Percentiles rank a stretch among this genome's conserved stretches.
These are phyloP conservation scores for Phyllostomus discolor DNA, from an alignment of 2,113 vertebrate genomes.

Conservation along the genomic window DNA sequence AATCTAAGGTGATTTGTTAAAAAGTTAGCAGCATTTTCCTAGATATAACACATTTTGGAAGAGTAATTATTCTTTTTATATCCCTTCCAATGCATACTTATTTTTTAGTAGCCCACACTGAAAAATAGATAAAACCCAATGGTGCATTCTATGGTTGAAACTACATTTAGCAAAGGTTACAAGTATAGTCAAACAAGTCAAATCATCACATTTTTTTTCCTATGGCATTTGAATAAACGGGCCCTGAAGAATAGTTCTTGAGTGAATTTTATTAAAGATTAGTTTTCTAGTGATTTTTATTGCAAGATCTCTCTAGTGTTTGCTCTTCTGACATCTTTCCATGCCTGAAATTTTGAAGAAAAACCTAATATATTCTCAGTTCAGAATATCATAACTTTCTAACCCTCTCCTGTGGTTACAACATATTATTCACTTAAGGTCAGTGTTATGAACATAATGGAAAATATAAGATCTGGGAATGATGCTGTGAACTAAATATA, in stretches of 20 bases:
- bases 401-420: conserved; percentile 51
- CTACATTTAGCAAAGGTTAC: conserved; percentile 40
- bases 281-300: conserved; percentile 40
- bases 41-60: background rate
- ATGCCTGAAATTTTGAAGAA: conserved; percentile 38
- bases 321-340: conserved; percentile 46
- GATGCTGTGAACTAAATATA: background rate
- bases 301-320: conserved; percentile 45
- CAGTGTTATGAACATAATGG: conserved; percentile 44
- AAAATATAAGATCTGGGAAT: conserved; percentile 40
- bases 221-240: conserved; percentile 56
- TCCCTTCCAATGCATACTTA: background rate
- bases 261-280: conserved; percentile 64
- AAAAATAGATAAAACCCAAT: conserved; percentile 36
- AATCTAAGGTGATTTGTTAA: background rate
- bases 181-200: conserved; percentile 25
- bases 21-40: background rate
- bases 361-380: conserved; percentile 58
- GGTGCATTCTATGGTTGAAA: background rate
- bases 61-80: background rate
- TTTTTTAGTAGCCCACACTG: background rate
- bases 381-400: conserved; percentile 49
- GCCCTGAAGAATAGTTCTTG: conserved; percentile 43
- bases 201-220: conserved; percentile 5
- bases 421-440: conserved; percentile 60